Conservation (phyloP, 1,140 invertebrate genomes). For the Druon quercuslanigerum region DNA sequence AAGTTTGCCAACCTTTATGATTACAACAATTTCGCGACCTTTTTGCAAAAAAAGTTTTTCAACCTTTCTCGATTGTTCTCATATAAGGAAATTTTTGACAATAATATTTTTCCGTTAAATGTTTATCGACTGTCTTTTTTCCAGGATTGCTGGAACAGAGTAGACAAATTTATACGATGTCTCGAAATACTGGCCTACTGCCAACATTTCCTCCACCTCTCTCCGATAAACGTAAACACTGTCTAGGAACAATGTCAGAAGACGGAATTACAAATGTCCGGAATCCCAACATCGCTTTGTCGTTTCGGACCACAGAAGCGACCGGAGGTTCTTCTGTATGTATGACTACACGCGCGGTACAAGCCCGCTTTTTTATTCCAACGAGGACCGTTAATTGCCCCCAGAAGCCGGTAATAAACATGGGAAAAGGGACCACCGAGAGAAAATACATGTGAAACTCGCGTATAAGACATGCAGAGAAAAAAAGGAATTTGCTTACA, state of each 20-base stretch:
- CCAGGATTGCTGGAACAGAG: conserved; percentile 41
- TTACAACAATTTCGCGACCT: no score
- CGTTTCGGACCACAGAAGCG: conserved; percentile 28
- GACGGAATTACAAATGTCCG: conserved; percentile 49
- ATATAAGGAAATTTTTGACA: background rate
- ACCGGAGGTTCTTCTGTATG: conserved; percentile 21
- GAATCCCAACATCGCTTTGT: conserved; percentile 45
- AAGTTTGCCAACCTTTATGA: no score
- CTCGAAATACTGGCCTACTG: conserved; percentile 50
- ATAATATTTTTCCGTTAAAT: conserved; percentile 36
- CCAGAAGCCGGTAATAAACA: conserved; percentile 54
- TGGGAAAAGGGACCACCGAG: conserved; percentile 35
- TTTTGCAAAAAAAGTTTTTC: no score
- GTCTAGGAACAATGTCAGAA: conserved; percentile 56
- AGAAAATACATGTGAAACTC: conserved; percentile 32
- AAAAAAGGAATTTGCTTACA: background rate
- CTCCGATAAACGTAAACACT: conserved; percentile 56
- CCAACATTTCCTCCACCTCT: conserved; percentile 48
- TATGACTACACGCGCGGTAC: conserved; percentile 26
- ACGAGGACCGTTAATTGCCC: conserved; percentile 55
- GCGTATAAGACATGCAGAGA: background rate
- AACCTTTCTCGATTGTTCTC: background rate
- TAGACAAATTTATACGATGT: conserved; percentile 55
- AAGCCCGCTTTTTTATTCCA: conserved; percentile 51
- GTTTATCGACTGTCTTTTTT: conserved; percentile 51